A percentile compares a stretch with the other conserved stretches of the same genome.
These are phyloP conservation scores for Notothenia rossii DNA, from an alignment of 2,113 vertebrate species.

Conservation along the genomic window DNA sequence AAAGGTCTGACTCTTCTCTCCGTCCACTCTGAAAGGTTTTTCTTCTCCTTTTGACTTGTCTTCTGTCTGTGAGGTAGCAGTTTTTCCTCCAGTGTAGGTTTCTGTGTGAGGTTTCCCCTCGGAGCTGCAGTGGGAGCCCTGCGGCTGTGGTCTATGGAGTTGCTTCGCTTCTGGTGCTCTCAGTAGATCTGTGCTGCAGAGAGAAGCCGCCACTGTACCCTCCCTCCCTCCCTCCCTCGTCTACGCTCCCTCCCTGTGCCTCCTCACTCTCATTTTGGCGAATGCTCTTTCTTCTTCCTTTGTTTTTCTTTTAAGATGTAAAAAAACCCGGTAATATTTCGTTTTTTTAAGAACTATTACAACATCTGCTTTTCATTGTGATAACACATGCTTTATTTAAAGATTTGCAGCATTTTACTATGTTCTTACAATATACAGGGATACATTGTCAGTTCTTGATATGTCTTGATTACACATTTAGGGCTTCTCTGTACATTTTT, in stretches of 20 bases:
- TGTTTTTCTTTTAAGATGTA: not conserved
- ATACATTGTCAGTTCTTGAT: not conserved
- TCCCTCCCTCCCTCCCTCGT: conserved; percentile 35
- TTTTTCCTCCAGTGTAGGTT: conserved; percentile 21
- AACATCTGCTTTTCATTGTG: not conserved
- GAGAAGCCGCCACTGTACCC: conserved; percentile 62
- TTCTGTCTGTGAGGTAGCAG: conserved; percentile 15
- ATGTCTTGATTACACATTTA: not conserved
- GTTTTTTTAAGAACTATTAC: not conserved
- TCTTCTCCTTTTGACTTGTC: conserved; percentile 15
- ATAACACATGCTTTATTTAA: not conserved
- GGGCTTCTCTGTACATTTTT: not conserved
- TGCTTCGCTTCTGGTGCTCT: conserved; percentile 68
- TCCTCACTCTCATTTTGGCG: conserved; percentile 36
- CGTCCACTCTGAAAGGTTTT: conserved; percentile 5
- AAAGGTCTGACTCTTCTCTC: conserved; percentile 22
- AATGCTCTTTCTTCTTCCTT: conserved; percentile 9
- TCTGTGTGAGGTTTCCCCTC: conserved; percentile 25
- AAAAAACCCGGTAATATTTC: not conserved
- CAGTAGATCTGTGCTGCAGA: conserved; percentile 78
- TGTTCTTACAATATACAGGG: not conserved
- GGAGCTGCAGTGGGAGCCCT: conserved; percentile 63
- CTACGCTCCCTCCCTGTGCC: conserved; percentile 55
- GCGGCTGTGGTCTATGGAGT: conserved; percentile 62
- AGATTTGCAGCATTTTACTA: not conserved